Evolutionary conservation across 2,797 vertebrate species (phyloP).

Genomic region (Acridotheres tristis): DNA sequence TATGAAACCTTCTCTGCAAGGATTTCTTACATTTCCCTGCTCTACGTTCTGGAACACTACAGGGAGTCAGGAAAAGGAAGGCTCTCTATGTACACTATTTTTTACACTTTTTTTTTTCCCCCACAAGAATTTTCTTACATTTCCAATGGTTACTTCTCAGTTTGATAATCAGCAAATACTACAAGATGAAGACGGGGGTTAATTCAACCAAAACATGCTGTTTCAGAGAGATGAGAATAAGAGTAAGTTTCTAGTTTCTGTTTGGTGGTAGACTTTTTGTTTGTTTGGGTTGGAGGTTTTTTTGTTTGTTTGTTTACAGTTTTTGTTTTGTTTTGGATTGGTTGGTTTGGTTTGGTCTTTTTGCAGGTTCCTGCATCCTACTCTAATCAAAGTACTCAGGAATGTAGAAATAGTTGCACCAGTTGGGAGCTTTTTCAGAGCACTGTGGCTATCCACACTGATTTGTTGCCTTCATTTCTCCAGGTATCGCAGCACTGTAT

Average conservation of each 20-base stretch:
- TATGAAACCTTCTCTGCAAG: neutral
- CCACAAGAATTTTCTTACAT: neutral
- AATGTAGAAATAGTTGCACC: neutral
- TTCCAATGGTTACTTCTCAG: neutral
- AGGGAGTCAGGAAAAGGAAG: neutral
- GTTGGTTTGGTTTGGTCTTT: neutral
- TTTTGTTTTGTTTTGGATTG: no score
- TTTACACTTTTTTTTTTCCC: neutral
- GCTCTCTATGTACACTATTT: neutral
- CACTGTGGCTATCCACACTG: neutral
- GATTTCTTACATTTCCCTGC: neutral
- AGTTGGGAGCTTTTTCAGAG: neutral
- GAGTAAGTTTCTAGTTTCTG: neutral
- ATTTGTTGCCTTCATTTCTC: neutral
- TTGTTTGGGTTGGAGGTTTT: neutral
- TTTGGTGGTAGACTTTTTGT: neutral
- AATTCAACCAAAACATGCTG: neutral
- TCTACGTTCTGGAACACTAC: neutral
- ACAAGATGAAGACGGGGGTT: neutral
- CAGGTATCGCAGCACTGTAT: neutral
- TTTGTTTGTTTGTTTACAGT: neutral
- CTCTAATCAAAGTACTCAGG: neutral
- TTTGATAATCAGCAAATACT: neutral
- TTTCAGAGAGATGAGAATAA: neutral
- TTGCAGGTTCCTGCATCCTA: neutral